Conservation (phyloP, 2,888 invertebrate species). For the Sphaeridia pumilis region DNA sequence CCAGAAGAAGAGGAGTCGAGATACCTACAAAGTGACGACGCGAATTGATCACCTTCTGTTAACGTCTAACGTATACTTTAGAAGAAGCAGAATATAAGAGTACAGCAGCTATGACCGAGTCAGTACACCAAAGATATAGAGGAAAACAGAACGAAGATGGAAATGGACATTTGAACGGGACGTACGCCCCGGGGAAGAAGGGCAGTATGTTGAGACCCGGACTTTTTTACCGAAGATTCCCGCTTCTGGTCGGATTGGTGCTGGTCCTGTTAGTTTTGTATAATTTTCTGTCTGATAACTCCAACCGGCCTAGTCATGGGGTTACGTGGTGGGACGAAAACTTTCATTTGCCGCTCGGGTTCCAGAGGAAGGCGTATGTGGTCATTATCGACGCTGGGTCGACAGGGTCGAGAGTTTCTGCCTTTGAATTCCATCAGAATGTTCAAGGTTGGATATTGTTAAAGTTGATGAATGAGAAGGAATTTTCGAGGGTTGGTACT, state of each 20-base stretch:
- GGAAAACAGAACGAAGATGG: constrained; percentile 18
- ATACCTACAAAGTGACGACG: no score
- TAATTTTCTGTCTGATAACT: neutral
- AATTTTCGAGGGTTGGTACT: neutral
- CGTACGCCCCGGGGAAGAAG: neutral
- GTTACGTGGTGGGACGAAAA: constrained; percentile 35
- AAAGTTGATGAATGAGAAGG: constrained; percentile 4
- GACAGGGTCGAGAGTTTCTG: constrained; percentile 66
- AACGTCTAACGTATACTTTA: no score
- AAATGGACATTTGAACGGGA: neutral
- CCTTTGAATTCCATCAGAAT: constrained; percentile 70
- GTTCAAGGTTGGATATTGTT: constrained; percentile 48
- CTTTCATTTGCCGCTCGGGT: constrained; percentile 46
- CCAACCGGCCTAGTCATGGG: constrained; percentile 18
- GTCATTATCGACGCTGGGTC: constrained; percentile 90
- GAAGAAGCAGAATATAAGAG: no score
- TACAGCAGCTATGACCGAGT: constrained; percentile 28
- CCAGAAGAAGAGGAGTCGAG: no score
- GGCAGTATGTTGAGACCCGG: constrained; percentile 5
- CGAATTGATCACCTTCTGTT: no score
- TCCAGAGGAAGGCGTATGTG: constrained; percentile 60
- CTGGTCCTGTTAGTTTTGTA: neutral
- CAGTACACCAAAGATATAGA: constrained; percentile 27
- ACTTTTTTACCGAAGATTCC: constrained; percentile 7
- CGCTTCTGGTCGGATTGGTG: constrained; percentile 3